Base-by-base conservation (phyloP, 1,140 invertebrate genomes). In the Notospermus geniculatus region DNA sequence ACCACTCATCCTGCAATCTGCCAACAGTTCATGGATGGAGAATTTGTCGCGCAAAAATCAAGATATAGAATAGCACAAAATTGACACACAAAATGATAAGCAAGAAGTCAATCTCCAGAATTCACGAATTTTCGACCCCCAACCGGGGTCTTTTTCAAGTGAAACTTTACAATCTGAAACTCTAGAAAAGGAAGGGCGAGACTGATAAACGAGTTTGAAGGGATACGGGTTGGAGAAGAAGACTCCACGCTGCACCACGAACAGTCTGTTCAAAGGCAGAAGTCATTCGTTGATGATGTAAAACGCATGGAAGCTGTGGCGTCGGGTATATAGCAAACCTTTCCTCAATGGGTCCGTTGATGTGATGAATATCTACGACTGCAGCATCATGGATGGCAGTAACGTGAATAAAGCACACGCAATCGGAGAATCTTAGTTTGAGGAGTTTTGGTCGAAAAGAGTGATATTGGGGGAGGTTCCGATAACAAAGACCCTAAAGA, bases 1-100 rank as follows among this genome's bases (percentile, higher is more conserved):
- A 0, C 60, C 28, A 39, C n/a, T 17, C 65, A 67, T 54, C 62
- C 56, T 5, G 9, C 55, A 27, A 23, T 66, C 2, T 39, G 41
- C 15, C 13, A 5, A 2, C 57, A 62, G 50, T 66, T 63, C 43
- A 22, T 52, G 13, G 27, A 36, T 15, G 60, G 64, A 45, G 32
- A 58, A 13, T 63, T 59, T 29, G 45, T 55, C 17, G 50, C 65
- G 27, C 22, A 64, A 54, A 74, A 66, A 56, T 63, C 61, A 19
- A 56, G 53, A n/a, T n/a, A n/a, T n/a, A n/a, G n/a, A n/a, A n/a
- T n/a, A n/a, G n/a, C n/a, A n/a, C n/a, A n/a, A n/a, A n/a, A n/a
- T n/a, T n/a, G n/a, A n/a, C n/a, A n/a, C n/a, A n/a, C n/a, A n/a
- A n/a, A n/a, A n/a, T n/a, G n/a, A n/a, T n/a, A n/a, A n/a, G n/a